Evolutionary conservation across 1,140 invertebrate species (phyloP).

Genomic region (Trachymyrmex cornetzi): DNA sequence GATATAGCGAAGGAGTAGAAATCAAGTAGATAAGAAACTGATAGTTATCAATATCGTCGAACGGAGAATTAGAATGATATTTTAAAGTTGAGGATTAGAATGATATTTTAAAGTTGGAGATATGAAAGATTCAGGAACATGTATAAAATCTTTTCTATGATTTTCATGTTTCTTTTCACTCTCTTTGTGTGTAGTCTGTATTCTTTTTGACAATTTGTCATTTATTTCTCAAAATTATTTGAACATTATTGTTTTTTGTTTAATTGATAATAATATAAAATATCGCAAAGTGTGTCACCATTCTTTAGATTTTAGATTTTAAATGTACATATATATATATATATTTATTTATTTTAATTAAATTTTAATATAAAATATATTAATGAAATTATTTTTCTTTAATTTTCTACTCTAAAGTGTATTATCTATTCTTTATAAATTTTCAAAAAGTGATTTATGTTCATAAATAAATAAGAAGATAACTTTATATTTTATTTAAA

Average conservation of each 20-base stretch:
- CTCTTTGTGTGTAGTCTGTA: not conserved
- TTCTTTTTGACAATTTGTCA: not conserved
- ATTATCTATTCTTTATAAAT: slow-evolving; percentile 11
- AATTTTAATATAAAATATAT: not conserved
- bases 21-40: slow-evolving; percentile 28
- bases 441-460: slow-evolving; percentile 10
- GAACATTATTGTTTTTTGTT: not conserved
- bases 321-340: no score
- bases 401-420: not conserved
- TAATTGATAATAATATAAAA: slow-evolving; percentile 13
- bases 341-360: no score
- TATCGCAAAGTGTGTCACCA: not conserved
- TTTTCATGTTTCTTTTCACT: not conserved
- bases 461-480: slow-evolving; percentile 5
- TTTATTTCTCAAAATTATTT: not conserved
- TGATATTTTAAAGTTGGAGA: slow-evolving; percentile 4
- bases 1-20: slow-evolving; percentile 1
- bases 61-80: slow-evolving; percentile 29
- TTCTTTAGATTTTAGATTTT: not conserved
- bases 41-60: slow-evolving; percentile 34
- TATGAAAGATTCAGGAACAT: not conserved
- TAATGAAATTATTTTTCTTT: not conserved
- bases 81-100: slow-evolving; percentile 11
- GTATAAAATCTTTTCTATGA: not conserved
- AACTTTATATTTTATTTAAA: slow-evolving; percentile 22